Evolutionary conservation across 2,888 invertebrate genomes (phyloP).

Genomic region (Notocelia uddmanniana): DNA sequence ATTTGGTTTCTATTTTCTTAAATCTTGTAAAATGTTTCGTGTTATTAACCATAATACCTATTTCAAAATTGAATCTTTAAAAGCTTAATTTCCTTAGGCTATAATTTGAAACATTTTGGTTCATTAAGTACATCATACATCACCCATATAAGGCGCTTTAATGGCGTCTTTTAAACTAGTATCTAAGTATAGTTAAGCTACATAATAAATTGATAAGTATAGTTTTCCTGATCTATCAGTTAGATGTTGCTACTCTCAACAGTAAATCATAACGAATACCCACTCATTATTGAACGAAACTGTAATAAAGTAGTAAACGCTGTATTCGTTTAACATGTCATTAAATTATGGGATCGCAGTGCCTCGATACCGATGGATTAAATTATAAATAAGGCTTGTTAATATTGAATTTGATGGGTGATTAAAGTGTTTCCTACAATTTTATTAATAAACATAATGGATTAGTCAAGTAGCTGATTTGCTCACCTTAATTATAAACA

Average conservation of each 20-base stretch:
- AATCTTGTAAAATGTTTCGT: no score
- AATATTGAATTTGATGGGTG: slow-evolving; percentile 7
- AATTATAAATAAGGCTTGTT: background rate
- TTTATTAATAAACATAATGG: background rate
- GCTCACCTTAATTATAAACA: slow-evolving; percentile 2
- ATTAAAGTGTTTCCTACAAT: background rate
- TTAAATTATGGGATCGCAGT: slow-evolving; percentile 11
- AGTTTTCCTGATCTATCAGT: background rate
- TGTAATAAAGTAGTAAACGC: slow-evolving; percentile 18
- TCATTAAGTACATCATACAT: no score
- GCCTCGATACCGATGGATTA: background rate
- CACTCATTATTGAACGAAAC: slow-evolving; percentile 19
- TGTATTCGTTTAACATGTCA: slow-evolving; percentile 33
- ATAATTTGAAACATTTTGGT: no score
- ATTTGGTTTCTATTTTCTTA: no score
- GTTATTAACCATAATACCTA: no score
- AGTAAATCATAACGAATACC: slow-evolving; percentile 27
- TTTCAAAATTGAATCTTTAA: no score
- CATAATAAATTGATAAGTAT: background rate
- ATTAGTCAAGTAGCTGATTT: background rate
- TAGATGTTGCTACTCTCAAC: slow-evolving; percentile 22
- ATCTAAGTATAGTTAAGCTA: no score
- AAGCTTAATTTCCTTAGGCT: no score
- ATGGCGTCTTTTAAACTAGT: no score
- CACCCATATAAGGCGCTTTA: no score